Evolutionary conservation across 2,888 invertebrate species (phyloP), one percentile per base, ranked within the genome.

Genomic region (Nemapogon koenigi): DNA sequence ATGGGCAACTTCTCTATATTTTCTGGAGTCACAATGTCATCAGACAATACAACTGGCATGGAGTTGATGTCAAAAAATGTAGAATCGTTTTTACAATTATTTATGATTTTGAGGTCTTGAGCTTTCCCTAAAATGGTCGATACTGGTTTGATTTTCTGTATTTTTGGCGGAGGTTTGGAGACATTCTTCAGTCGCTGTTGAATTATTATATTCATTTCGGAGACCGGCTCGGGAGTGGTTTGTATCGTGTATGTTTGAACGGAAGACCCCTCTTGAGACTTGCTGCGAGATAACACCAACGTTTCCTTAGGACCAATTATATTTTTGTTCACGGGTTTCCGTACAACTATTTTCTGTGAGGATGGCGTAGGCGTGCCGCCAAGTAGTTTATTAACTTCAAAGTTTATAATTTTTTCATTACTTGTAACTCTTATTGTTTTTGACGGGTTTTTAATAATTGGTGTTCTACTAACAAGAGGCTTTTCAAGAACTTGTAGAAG

Each of bases 11-110:
- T 85, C 48, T 87, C 86, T 37, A 87, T 84, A 49, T 66, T 85
- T 52, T 87, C 87, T 1, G 87, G 82, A 1, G 85, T 85, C 41
- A 88, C 60, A 27, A 85, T 81, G 49, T 88, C 88, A 47, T 89
- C 89, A 19, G 86, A 86, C 28, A 89, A 59, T 3, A 89, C 87
- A 43, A 89, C 86, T 1, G 89, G 89, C 87, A 89, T 88, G 2
- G 87, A 87, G 58, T 87, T 86, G 22, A 89, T 89, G 55, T 90
- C 89, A 46, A 89, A 84, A 44, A 83, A 63, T 40, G 70, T 55
- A 37, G 80, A 80, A 43, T 82, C 82, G 41, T 45, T 37, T 22
- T 27, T 48, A 33, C 0, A 53, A 37, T 33, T 17, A 15, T 35
- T 18, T 10, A 41, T 29, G 16, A 40, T 43, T 48, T 66, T 73